A percentile compares a stretch with the other conserved stretches of the same genome.
Evolutionary conservation across 1,140 invertebrate species (phyloP).

Genomic region (Drosophila lacteicornis): DNA sequence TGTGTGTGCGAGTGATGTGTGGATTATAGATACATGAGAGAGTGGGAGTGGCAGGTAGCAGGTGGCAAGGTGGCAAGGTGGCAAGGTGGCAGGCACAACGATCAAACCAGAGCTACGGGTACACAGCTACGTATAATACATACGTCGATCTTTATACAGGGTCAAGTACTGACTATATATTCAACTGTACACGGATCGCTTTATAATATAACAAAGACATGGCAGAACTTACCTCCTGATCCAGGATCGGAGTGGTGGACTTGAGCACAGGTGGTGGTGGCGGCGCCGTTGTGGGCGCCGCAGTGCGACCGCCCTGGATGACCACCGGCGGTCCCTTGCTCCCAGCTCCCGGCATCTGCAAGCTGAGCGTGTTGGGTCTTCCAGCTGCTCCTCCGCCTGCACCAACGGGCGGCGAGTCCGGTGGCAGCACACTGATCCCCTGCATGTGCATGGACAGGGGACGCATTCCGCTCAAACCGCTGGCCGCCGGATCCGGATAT

Average conservation of each 20-base stretch:
- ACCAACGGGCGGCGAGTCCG: constrained; percentile 85
- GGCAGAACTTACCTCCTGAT: constrained; percentile 87
- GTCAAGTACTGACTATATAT: constrained; percentile 21
- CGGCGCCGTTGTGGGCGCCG: constrained; percentile 85
- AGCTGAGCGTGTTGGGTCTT: constrained; percentile 56
- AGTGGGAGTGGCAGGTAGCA: constrained; percentile 22
- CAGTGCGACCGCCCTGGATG: constrained; percentile 48
- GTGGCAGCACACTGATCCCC: constrained; percentile 86
- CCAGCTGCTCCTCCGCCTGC: constrained; percentile 21
- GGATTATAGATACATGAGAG: constrained; percentile 45
- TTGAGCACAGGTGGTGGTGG: constrained; percentile 86
- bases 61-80: constrained; percentile 31
- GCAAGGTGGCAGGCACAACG: constrained; percentile 65
- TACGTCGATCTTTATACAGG: constrained; percentile 52
- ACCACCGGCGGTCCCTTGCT: constrained; percentile 30
- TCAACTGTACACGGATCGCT: constrained; percentile 35
- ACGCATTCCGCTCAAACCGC: constrained; percentile 90
- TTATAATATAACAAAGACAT: neutral
- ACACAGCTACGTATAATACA: constrained; percentile 51
- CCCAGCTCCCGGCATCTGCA: constrained; percentile 51
- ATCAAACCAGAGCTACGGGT: constrained; percentile 65
- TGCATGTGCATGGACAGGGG: constrained; percentile 87
- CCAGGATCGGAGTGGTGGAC: constrained; percentile 87
- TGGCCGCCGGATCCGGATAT: constrained; percentile 89
- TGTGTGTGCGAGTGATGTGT: neutral